Percentiles rank a stretch among this genome's conserved stretches.
These are phyloP conservation scores for Paguma larvata DNA, from an alignment of 2,797 vertebrate species.

Conservation along the genomic window DNA sequence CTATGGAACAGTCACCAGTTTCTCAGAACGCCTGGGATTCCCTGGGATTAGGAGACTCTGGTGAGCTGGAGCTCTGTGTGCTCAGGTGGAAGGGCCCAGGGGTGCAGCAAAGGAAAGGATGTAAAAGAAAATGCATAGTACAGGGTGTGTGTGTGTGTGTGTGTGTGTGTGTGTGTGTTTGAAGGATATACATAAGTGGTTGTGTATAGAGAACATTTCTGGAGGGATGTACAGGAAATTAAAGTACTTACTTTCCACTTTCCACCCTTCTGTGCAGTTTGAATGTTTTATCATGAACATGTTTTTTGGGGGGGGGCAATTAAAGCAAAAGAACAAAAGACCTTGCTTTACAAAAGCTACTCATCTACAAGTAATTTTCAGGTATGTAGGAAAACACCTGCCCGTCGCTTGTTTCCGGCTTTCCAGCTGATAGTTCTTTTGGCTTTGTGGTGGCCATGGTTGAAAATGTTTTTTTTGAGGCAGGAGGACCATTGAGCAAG, in stretches of 20 bases:
- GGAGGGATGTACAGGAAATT: not conserved
- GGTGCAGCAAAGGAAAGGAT: not conserved
- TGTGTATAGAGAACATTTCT: not conserved
- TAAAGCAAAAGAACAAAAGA: conserved; percentile 25
- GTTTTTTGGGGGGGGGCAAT: not conserved
- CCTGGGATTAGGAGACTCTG: not conserved
- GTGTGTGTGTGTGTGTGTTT: no score
- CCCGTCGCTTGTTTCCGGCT: not conserved
- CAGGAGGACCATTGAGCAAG: not conserved
- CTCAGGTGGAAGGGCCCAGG: not conserved
- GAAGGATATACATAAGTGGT: not conserved
- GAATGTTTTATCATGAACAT: not conserved
- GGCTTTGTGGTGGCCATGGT: not conserved
- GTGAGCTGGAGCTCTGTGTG: not conserved
- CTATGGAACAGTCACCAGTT: not conserved
- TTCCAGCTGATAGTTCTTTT: not conserved
- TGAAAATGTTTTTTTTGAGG: not conserved
- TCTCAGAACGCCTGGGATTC: not conserved
- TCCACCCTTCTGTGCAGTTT: conserved; percentile 2
- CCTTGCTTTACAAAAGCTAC: not conserved
- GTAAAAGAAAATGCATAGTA: not conserved
- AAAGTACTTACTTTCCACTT: not conserved
- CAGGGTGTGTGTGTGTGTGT: not conserved
- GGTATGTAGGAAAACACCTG: not conserved
- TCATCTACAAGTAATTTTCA: not conserved